phyloP scores from a whole-genome alignment of 1,140 invertebrate genomes.

The Lutraria rhynchaena region DNA sequence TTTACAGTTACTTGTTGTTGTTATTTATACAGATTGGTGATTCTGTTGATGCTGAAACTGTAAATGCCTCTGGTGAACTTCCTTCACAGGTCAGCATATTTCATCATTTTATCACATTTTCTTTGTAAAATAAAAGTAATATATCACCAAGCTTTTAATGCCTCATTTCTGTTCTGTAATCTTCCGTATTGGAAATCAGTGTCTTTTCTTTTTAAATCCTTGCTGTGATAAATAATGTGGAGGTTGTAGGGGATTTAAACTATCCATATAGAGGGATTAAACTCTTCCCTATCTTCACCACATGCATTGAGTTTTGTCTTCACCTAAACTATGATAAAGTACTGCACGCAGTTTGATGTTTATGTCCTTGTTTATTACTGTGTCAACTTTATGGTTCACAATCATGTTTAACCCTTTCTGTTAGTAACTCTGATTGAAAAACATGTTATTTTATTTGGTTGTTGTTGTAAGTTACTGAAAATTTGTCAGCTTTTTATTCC shows the following conservation, averaged over 20 bases:
- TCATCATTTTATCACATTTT: too few relatives aligned
- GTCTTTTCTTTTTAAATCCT: neutral
- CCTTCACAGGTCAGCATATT: slow-evolving; percentile 31
- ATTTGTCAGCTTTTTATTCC: too few relatives aligned
- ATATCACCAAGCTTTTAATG: too few relatives aligned
- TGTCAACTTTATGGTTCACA: too few relatives aligned
- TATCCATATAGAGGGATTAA: neutral
- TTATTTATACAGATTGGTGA: slow-evolving; percentile 52
- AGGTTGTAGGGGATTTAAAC: neutral
- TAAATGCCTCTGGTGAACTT: slow-evolving; percentile 9
- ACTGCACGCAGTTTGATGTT: too few relatives aligned
- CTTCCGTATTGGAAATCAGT: neutral
- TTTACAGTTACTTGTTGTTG: neutral
- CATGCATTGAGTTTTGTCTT: neutral
- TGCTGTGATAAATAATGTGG: neutral
- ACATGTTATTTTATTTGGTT: too few relatives aligned
- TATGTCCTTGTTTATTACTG: too few relatives aligned
- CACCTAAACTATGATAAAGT: neutral
- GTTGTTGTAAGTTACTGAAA: too few relatives aligned
- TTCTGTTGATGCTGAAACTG: slow-evolving; percentile 36
- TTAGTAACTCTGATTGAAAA: too few relatives aligned
- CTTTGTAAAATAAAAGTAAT: too few relatives aligned
- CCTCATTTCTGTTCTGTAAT: neutral
- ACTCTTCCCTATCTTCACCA: neutral
- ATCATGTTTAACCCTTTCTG: too few relatives aligned